These are phyloP conservation scores for Leptarthrus brevirostris DNA, from an alignment of 2,888 invertebrate species.

Conservation along the genomic window DNA sequence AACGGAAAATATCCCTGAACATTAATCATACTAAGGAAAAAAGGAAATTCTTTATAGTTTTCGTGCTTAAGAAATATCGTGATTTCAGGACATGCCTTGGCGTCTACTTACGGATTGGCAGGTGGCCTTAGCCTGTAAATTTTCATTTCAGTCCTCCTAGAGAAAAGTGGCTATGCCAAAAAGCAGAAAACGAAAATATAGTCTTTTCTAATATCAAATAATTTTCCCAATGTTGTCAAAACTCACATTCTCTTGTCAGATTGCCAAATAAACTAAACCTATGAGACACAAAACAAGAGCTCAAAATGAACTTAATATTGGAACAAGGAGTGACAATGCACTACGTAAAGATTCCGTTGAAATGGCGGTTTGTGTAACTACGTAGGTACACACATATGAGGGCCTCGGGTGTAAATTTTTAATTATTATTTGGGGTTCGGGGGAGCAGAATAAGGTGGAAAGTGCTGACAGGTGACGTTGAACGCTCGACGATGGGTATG, in stretches of 20 bases:
- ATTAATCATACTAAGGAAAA: background rate
- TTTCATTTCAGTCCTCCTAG: background rate
- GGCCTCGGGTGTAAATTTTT: background rate
- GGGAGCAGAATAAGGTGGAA: background rate
- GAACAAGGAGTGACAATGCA: background rate
- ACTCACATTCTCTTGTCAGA: too few species aligned
- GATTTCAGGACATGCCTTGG: background rate
- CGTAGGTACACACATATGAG: too few species aligned
- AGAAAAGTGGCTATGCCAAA: background rate
- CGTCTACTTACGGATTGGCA: background rate
- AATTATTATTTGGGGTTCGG: slow-evolving; percentile 6
- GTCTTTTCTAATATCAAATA: background rate
- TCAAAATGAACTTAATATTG: background rate
- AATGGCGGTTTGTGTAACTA: background rate
- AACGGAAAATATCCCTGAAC: background rate
- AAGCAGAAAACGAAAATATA: background rate
- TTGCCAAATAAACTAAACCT: too few species aligned
- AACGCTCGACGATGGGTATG: too few species aligned
- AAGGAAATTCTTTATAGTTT: background rate
- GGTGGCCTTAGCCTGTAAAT: background rate
- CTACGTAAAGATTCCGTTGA: background rate
- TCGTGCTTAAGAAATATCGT: background rate
- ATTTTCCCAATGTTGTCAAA: background rate
- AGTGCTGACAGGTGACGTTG: background rate
- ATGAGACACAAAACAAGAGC: background rate